Percentiles rank a stretch among this genome's conserved stretches.
These are phyloP conservation scores for Lucilia cuprina DNA, from an alignment of 1,140 invertebrate genomes.

Conservation along the genomic window DNA sequence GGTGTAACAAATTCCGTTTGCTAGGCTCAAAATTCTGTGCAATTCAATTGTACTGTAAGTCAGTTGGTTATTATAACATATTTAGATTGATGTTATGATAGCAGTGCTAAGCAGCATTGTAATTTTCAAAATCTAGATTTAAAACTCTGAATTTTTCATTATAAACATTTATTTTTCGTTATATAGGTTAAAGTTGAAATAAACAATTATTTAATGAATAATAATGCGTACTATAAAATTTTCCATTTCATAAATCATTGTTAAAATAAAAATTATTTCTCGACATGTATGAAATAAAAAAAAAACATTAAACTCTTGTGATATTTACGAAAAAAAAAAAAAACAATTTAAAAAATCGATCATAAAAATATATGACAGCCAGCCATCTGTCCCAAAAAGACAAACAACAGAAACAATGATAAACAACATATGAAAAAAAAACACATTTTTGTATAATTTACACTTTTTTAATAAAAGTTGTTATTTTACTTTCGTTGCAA, in stretches of 20 bases:
- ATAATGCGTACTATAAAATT: not conserved
- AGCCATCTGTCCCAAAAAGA: not conserved
- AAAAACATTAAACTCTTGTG: not conserved
- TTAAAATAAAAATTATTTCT: not conserved
- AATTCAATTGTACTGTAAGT: too few relatives aligned
- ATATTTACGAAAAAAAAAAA: not conserved
- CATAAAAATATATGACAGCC: not conserved
- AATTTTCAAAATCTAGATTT: too few relatives aligned
- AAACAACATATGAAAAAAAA: not conserved
- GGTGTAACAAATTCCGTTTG: too few relatives aligned
- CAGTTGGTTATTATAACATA: too few relatives aligned
- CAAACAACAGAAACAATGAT: not conserved
- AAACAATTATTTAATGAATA: too few relatives aligned
- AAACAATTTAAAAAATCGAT: slow-evolving; percentile 1
- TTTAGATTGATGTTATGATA: too few relatives aligned
- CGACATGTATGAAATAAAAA: not conserved
- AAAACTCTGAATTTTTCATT: too few relatives aligned
- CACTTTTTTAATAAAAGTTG: not conserved
- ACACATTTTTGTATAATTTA: slow-evolving; percentile 1
- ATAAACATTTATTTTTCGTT: too few relatives aligned
- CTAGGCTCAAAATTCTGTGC: too few relatives aligned
- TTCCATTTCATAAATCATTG: slow-evolving; percentile 10
- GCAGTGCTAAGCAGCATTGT: too few relatives aligned
- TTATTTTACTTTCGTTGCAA: not conserved
- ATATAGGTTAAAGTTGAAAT: too few relatives aligned